These are phyloP conservation scores for Mesocricetus auratus DNA, from an alignment of 2,113 vertebrate species.

Conservation along the genomic window DNA sequence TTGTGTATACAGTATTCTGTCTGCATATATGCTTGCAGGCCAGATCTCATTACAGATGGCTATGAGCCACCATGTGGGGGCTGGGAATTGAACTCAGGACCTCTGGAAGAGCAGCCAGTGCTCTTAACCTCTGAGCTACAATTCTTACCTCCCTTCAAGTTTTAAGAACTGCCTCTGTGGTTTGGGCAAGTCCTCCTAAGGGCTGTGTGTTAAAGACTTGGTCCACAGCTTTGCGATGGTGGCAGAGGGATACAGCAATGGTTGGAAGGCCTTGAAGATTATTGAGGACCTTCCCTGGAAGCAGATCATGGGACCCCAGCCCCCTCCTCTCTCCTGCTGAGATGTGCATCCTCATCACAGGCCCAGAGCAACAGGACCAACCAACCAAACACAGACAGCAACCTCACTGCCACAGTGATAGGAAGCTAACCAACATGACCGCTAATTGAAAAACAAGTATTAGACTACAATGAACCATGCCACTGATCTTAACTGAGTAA, in stretches of 20 bases:
- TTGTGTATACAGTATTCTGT: too few species aligned
- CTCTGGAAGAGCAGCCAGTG: too few species aligned
- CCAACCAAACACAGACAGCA: background rate
- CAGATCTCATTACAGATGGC: too few species aligned
- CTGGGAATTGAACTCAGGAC: too few species aligned
- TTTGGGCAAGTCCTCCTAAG: background rate
- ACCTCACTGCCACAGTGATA: background rate
- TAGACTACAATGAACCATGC: background rate
- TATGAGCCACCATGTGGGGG: too few species aligned
- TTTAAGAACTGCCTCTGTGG: background rate
- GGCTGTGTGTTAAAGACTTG: background rate
- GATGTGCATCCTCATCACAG: too few species aligned
- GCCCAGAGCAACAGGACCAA: background rate
- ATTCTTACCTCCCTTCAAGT: background rate
- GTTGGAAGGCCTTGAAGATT: background rate
- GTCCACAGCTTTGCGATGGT: too few species aligned
- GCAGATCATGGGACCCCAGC: too few species aligned
- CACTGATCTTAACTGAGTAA: background rate
- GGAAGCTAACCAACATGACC: background rate
- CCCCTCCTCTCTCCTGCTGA: too few species aligned
- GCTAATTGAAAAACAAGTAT: background rate
- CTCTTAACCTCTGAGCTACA: too few species aligned
- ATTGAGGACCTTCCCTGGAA: background rate
- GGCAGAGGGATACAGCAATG: too few species aligned
- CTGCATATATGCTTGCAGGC: too few species aligned